Evolutionary conservation across 2,797 vertebrate species (phyloP).

Genomic region (Phaenicophaeus curvirostris): DNA sequence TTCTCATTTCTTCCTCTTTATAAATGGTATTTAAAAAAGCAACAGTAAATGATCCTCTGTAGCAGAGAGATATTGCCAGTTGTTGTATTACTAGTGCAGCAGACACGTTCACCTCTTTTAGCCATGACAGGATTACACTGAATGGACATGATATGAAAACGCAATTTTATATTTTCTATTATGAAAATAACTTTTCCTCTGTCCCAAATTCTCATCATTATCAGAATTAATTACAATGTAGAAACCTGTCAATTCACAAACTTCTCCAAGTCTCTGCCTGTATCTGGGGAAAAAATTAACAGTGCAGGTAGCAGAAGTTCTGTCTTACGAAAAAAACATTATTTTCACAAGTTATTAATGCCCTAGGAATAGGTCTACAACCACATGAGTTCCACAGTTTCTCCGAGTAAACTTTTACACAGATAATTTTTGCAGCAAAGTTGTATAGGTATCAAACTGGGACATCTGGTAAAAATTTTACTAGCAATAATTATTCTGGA

Average conservation of each 20-base stretch:
- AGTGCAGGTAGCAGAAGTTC: not conserved
- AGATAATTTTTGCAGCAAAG: not conserved
- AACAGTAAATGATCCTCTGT: not conserved
- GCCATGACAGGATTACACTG: not conserved
- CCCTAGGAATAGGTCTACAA: not conserved
- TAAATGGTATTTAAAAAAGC: not conserved
- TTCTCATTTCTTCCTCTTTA: not conserved
- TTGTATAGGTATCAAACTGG: not conserved
- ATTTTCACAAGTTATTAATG: not conserved
- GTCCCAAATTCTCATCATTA: not conserved
- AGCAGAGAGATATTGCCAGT: not conserved
- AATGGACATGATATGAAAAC: not conserved
- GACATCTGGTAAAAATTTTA: not conserved
- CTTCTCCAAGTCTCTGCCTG: not conserved
- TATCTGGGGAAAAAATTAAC: not conserved
- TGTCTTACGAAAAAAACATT: not conserved
- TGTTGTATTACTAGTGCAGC: not conserved
- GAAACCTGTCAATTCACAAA: not conserved
- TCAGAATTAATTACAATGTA: not conserved
- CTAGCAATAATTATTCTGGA: not conserved
- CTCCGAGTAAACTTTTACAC: not conserved
- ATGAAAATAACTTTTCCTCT: conserved; percentile 1
- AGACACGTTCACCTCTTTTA: not conserved
- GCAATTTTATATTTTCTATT: not conserved
- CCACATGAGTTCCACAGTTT: not conserved